Conservation (phyloP, 1,140 invertebrate species). For the Procambarus clarkii region DNA sequence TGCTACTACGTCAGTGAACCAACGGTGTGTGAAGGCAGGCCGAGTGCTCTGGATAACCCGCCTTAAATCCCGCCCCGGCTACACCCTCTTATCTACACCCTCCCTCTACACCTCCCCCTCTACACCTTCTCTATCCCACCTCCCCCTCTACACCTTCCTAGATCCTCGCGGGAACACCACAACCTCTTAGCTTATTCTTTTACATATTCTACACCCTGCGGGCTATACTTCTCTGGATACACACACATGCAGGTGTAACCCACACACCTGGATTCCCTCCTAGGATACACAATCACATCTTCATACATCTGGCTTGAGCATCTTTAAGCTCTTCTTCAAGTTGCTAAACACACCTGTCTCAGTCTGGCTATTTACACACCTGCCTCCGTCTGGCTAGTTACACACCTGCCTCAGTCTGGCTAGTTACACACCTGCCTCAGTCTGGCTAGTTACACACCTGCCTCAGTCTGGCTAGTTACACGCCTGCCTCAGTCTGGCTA, state of each 20-base stretch:
- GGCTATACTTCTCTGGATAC: not conserved
- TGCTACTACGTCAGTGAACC: constrained; percentile 38
- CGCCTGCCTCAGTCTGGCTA: not conserved
- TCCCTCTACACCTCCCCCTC: not conserved
- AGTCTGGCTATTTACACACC: not conserved
- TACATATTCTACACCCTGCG: not conserved
- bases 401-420: not conserved
- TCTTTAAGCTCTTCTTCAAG: too few species aligned
- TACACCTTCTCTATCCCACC: not conserved
- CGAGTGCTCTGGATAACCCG: constrained; percentile 45
- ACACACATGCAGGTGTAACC: too few species aligned
- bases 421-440: not conserved
- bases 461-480: not conserved
- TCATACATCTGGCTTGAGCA: not conserved
- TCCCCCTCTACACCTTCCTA: not conserved
- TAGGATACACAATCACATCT: not conserved
- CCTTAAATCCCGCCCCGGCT: constrained; percentile 41
- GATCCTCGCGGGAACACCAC: too few species aligned
- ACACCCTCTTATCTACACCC: not conserved
- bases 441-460: not conserved
- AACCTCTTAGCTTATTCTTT: too few species aligned
- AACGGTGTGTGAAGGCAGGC: constrained; percentile 50
- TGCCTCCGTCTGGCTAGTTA: not conserved
- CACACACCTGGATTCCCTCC: not conserved
- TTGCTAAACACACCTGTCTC: too few species aligned